Evolutionary conservation across 2,113 vertebrate species (phyloP).

Genomic region (Oenanthe oenanthe): DNA sequence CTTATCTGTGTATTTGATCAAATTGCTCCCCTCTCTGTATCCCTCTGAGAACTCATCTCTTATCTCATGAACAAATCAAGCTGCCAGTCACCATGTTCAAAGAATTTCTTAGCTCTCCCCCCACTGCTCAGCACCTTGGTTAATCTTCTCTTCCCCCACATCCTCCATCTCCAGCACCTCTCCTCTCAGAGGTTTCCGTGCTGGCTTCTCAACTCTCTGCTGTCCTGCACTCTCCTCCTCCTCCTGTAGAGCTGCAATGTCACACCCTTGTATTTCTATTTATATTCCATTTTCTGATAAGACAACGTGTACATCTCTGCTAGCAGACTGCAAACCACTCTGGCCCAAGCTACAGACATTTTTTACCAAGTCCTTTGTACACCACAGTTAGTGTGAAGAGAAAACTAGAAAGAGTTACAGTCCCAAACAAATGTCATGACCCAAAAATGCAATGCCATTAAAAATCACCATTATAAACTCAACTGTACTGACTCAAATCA

Average conservation of each 20-base stretch:
- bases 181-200: not conserved
- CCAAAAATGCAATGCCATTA: not conserved
- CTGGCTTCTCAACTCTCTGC: not conserved
- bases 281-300: not conserved
- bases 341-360: not conserved
- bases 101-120: not conserved
- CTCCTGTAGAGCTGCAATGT: not conserved
- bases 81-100: not conserved
- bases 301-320: not conserved
- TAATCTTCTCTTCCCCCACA: not conserved
- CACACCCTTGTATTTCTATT: not conserved
- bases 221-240: not conserved
- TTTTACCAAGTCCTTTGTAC: not conserved
- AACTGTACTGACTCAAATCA: not conserved
- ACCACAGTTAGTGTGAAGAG: not conserved
- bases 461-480: not conserved
- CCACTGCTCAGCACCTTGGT: not conserved
- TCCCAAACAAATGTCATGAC: not conserved
- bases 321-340: not conserved
- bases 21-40: not conserved
- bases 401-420: not conserved
- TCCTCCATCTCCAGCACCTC: not conserved
- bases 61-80: conserved; percentile 15
- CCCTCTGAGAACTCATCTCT: not conserved
- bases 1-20: not conserved